Conservation (phyloP, 2,797 vertebrate genomes). For the Masticophis lateralis region DNA sequence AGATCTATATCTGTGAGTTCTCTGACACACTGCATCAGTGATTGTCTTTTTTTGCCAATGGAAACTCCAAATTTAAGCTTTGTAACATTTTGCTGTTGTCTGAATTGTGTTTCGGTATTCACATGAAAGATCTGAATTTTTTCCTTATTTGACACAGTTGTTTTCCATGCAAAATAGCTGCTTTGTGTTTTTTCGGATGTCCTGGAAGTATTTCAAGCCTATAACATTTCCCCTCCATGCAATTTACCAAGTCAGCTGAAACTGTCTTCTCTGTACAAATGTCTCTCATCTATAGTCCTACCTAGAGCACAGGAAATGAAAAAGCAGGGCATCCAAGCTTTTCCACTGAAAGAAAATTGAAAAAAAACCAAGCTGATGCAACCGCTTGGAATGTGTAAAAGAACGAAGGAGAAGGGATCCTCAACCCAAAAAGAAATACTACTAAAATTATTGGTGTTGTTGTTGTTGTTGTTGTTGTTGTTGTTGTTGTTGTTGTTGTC, state of each 20-base stretch:
- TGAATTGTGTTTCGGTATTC: neutral
- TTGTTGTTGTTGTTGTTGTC: fast-evolving
- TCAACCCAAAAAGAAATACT: neutral
- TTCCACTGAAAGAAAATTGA: neutral
- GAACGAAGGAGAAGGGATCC: neutral
- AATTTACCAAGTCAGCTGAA: neutral
- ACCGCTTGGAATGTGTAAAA: neutral
- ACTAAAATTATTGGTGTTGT: no score
- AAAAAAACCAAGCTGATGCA: neutral
- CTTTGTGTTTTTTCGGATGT: neutral
- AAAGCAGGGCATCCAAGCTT: neutral
- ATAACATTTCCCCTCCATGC: neutral
- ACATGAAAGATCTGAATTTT: neutral
- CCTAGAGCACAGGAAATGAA: neutral
- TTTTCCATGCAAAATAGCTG: neutral
- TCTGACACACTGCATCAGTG: neutral
- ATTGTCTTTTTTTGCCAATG: neutral
- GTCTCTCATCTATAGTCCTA: neutral
- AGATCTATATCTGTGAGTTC: neutral
- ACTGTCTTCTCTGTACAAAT: neutral
- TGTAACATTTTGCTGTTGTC: neutral
- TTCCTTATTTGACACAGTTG: neutral
- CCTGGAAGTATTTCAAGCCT: neutral
- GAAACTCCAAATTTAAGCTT: neutral
- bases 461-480: no score